Evolutionary conservation across 1,140 invertebrate species (phyloP).

Genomic region (Brachionus asplanchnoidis): DNA sequence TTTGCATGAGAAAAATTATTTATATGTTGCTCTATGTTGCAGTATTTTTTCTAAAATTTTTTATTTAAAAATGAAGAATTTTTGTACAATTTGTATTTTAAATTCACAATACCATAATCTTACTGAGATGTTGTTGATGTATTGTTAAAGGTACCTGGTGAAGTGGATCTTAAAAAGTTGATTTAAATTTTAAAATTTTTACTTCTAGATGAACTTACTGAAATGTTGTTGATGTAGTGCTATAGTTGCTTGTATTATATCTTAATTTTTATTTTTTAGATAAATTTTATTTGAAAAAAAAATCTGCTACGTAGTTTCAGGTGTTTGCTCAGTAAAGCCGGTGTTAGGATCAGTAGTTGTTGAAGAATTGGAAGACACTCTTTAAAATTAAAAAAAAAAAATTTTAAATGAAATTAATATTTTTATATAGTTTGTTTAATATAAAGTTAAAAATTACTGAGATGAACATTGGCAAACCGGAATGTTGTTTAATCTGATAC

Average conservation of each 20-base stretch:
- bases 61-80: too few relatives aligned
- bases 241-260: too few relatives aligned
- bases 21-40: too few relatives aligned
- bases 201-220: too few relatives aligned
- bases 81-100: too few relatives aligned
- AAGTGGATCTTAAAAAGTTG: neutral
- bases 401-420: neutral
- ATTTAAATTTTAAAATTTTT: too few relatives aligned
- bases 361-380: neutral
- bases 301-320: neutral
- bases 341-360: neutral
- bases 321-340: neutral
- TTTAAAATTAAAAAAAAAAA: neutral
- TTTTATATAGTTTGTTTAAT: neutral
- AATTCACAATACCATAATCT: too few relatives aligned
- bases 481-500: neutral
- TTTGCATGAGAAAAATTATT: too few relatives aligned
- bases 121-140: neutral
- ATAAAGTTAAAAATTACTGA: neutral
- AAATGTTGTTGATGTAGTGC: too few relatives aligned
- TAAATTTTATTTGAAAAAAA: too few relatives aligned
- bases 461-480: neutral
- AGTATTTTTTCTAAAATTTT: too few relatives aligned
- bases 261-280: neutral
- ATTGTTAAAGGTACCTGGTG: neutral